Evolutionary conservation across 2,888 invertebrate species (phyloP).

Genomic region (Podabrus alpinus): DNA sequence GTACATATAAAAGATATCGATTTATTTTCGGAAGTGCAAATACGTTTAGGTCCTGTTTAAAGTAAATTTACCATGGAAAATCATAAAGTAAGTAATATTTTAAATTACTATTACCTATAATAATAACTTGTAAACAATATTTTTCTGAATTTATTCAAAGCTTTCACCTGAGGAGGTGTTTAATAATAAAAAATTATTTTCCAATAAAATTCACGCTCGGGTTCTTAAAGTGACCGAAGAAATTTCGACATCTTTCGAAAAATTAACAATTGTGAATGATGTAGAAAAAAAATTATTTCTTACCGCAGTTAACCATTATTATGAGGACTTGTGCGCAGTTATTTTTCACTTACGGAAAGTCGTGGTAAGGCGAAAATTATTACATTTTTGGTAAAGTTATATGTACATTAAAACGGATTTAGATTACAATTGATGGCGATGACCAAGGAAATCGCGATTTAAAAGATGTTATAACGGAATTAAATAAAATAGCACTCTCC

Average conservation of each 20-base stretch:
- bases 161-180: not conserved
- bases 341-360: not conserved
- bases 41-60: too few species aligned
- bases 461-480: not conserved
- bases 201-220: not conserved
- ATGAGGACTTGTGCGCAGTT: not conserved
- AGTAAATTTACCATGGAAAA: not conserved
- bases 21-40: too few species aligned
- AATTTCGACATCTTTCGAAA: not conserved
- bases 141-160: not conserved
- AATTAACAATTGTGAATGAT: not conserved
- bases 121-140: not conserved
- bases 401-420: not conserved
- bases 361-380: not conserved
- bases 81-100: not conserved
- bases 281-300: not conserved
- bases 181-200: not conserved
- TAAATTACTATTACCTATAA: not conserved
- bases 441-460: not conserved
- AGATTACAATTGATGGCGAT: not conserved
- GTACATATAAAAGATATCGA: too few species aligned
- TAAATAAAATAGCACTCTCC: not conserved
- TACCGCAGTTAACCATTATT: not conserved
- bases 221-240: not conserved
- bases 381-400: not conserved